These are phyloP conservation scores for Phyto melanocephala DNA, from an alignment of 2,888 invertebrate species.

Conservation along the genomic window DNA sequence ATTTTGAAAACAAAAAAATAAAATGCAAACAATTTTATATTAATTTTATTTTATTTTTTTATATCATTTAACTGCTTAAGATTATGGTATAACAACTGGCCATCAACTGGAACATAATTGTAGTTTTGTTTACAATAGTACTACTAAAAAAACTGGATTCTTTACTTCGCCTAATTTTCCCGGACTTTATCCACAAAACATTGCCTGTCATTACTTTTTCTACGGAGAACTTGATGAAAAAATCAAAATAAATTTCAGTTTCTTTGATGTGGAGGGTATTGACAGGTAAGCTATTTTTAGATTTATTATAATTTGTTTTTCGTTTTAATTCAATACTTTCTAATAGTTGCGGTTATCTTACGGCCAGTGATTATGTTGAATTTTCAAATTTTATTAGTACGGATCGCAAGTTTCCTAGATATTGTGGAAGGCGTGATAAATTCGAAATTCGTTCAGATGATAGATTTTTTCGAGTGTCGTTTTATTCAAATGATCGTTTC, in stretches of 20 bases:
- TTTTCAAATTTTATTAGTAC: conserved; percentile 96
- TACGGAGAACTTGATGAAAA: conserved; percentile 88
- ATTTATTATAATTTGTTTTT: conserved; percentile 4
- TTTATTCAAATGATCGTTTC: conserved; percentile 94
- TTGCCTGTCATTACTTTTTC: conserved; percentile 95
- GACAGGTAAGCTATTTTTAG: conserved; percentile 83
- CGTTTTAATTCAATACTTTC: too few species aligned
- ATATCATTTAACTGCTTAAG: conserved; percentile 80
- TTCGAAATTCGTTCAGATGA: conserved; percentile 92
- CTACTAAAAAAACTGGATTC: conserved; percentile 87
- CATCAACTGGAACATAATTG: conserved; percentile 88
- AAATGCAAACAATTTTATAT: too few species aligned
- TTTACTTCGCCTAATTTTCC: conserved; percentile 93
- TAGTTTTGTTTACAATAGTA: conserved; percentile 93
- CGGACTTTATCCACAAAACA: conserved; percentile 92
- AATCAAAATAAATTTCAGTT: conserved; percentile 91
- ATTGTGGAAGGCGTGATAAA: conserved; percentile 86
- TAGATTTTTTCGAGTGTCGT: conserved; percentile 96
- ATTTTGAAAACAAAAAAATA: too few species aligned
- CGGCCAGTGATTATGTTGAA: conserved; percentile 97
- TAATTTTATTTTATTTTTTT: neutral
- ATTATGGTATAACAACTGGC: conserved; percentile 92
- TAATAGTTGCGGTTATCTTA: conserved; percentile 92
- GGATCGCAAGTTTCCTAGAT: conserved; percentile 92
- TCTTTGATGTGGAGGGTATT: conserved; percentile 96